Base-by-base conservation (phyloP, 2,113 vertebrate species). In the Myotis brandtii region DNA sequence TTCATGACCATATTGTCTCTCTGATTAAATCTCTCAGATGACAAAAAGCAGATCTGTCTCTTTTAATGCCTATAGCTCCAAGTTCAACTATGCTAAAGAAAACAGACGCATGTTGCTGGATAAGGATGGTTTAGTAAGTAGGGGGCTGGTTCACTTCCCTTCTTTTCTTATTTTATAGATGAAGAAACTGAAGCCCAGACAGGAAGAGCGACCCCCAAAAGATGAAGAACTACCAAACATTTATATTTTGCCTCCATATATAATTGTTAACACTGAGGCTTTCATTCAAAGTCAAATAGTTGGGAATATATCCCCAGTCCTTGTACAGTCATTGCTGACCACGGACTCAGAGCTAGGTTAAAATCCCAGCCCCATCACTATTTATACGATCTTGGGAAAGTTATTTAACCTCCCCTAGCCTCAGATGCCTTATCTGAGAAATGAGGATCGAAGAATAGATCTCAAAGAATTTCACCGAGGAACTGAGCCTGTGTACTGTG, bases 1-100 rank as follows among this genome's bases (percentile, higher is more conserved):
- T 52, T 75, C 40, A 86, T 18, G 67, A 48, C 27, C 75, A 20
- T 52, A 54, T 48, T 83, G 32, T 56, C 32, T 83, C 34, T 94
- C 43, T 94, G 69, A 95, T 85, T 86, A 81, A 93, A 85, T 64
- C 18, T 76, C 43, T 77, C 62, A 73, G 62, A 83, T 64, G 46
- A 89, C 54, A 94, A 90, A 85, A 96, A 93, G 75, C 85, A 81
- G 50, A 76, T 80, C 59, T 46, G n/a, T 86, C 13, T 92, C 59
- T 30, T 94, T 92, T 34, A 43, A 13, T 40, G 48, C 13, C 64
- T 67, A 21, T 25, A 77, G 13, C 66, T 84, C 23, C 20, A 88
- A 81, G 50, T 88, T 12, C 25, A 90, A 70, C 50, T 50, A 12
- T 67, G 52, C 43, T 21, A 80, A 64, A 92, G 56, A 82, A 94